Percentiles rank a stretch among this genome's conserved stretches.
phyloP scores from a whole-genome alignment of 2,797 vertebrate species.

The Galaxias olidus region DNA sequence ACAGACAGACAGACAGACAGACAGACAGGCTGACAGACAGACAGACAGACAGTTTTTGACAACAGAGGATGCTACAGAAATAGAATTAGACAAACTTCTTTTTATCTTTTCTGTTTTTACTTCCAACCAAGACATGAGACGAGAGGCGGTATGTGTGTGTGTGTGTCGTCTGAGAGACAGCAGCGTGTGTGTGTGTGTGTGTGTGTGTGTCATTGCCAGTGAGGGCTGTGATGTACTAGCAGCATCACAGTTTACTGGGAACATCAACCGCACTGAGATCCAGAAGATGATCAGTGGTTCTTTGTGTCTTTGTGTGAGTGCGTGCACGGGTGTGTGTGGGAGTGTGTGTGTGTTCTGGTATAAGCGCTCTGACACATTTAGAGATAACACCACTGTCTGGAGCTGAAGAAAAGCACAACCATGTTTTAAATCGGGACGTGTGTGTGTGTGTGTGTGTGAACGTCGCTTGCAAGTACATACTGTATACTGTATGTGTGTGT shows the following conservation, averaged over 20 bases:
- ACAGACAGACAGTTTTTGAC: conserved; percentile 31
- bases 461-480: too few relatives aligned
- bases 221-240: too few relatives aligned
- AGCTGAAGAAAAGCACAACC: too few relatives aligned
- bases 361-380: too few relatives aligned
- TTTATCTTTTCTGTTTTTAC: conserved; percentile 31
- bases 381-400: too few relatives aligned
- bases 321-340: too few relatives aligned
- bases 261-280: too few relatives aligned
- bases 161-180: conserved; percentile 4
- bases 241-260: too few relatives aligned
- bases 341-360: too few relatives aligned
- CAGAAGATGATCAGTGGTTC: too few relatives aligned
- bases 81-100: conserved; percentile 48
- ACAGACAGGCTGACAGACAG: too few relatives aligned
- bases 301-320: too few relatives aligned
- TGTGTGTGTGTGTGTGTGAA: conserved; percentile 36
- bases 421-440: not conserved
- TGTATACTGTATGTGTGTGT: not conserved
- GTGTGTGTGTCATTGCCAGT: not conserved
- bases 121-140: conserved; percentile 45
- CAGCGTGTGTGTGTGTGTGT: conserved; percentile 16
- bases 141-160: conserved; percentile 41
- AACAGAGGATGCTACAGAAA: conserved; percentile 60
- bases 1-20: conserved; percentile 51